Evolutionary conservation across 2,888 invertebrate species (phyloP).

Genomic region (Platycnemis pennipes): DNA sequence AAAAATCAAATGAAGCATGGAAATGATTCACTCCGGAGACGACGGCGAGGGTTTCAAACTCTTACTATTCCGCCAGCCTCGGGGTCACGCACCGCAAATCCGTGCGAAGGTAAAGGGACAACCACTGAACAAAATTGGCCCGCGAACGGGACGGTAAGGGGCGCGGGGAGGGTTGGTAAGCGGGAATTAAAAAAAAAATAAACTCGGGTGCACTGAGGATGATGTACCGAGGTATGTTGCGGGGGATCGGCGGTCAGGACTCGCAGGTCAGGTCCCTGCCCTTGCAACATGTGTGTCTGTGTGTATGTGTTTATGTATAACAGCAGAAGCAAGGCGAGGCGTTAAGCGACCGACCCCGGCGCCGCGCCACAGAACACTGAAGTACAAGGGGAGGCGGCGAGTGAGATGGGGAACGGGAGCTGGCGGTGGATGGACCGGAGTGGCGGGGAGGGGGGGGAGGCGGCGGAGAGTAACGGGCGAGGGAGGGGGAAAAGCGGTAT

Average conservation of each 20-base stretch:
- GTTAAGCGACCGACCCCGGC: slow-evolving; percentile 62
- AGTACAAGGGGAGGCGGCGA: slow-evolving; percentile 32
- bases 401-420: not conserved
- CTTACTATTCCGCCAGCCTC: not conserved
- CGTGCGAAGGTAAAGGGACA: not conserved
- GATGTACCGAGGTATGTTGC: not conserved
- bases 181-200: not conserved
- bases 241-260: not conserved
- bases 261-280: not conserved
- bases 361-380: slow-evolving; percentile 67
- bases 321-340: slow-evolving; percentile 40
- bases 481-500: not conserved
- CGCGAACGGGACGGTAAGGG: not conserved
- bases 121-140: not conserved
- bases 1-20: not conserved
- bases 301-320: not conserved
- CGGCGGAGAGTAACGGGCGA: not conserved
- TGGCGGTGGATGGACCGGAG: not conserved
- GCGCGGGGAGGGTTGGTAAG: not conserved
- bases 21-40: not conserved
- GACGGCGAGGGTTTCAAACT: not conserved
- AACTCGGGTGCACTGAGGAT: not conserved
- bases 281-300: not conserved
- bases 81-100: not conserved
- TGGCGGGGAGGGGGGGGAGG: not conserved